Evolutionary conservation across 2,797 vertebrate genomes (phyloP), one percentile per base, ranked within the genome.

Genomic region (Pangasius djambal): DNA sequence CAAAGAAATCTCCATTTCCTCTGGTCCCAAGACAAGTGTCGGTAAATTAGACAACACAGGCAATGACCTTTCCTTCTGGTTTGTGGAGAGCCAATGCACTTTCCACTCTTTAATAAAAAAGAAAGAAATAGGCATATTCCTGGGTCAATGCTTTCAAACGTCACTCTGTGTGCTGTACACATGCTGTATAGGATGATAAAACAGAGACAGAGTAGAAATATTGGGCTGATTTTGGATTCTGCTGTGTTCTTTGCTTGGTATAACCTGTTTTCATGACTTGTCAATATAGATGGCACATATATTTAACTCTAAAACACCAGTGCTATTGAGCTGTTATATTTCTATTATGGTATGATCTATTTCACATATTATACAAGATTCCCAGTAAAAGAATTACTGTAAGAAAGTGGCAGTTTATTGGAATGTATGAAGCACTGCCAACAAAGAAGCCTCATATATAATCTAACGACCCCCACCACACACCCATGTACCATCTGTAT

Each of bases 21-120:
- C 52, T 55, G 52, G 52, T 55, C 52, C 52, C 52, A 4, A 55
- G 15, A 16, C 52, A 16, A 55, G 13, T 55, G 52, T 16, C 3
- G 0, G 52, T 55, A 16, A 55, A 55, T 55, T 55, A 55, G 13
- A 93, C 94, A 96, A 95, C 94, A 94, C 92, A 93, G 91, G 65
- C 92, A 94, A 92, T 95, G 95, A 96, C 96, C 95, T 96, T 96
- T 96, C 94, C 92, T 92, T 91, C 72, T 25, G 87, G 31, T 86
- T 79, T 25, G 34, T 48, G 75, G 75, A 59, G 84, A 89, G 55
- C 82, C 86, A 77, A 87, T 59, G 74, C 81, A 79, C 81, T 83
- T 89, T 78, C 72, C 70, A 44, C 77, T 34, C 74, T 59, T 77
- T 63, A 63, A 77, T 44, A 44, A 44, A 6, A 44, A 44, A 44